phyloP scores from a whole-genome alignment of 92 coral and sea anemone genomes.

The Actinostola sp. region DNA sequence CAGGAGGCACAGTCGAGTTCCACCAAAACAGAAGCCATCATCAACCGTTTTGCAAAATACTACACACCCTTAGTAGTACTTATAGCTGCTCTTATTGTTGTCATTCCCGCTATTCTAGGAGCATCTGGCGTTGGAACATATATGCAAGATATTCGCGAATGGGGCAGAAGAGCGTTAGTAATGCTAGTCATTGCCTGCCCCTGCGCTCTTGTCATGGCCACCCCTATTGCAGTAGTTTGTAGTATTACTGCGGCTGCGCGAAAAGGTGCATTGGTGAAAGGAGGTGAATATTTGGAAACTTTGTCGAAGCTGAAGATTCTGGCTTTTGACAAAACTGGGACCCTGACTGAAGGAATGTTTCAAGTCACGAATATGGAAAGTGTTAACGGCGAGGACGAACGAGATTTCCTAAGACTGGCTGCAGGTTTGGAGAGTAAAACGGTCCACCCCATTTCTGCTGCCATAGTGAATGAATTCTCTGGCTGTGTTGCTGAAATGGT shows the following conservation, averaged over 20 bases:
- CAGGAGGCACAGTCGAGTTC: constrained; percentile 95
- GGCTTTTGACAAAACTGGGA: constrained; percentile 98
- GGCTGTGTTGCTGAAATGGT: constrained; percentile 93
- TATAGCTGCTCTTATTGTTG: constrained; percentile 75
- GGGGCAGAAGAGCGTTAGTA: constrained; percentile 91
- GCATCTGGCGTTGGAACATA: constrained; percentile 93
- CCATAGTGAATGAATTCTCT: constrained; percentile 87
- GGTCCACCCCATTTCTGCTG: constrained; percentile 96
- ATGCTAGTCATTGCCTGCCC: constrained; percentile 96
- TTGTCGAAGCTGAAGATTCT: constrained; percentile 73
- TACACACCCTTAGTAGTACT: constrained; percentile 86
- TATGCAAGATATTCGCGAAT: constrained; percentile 62
- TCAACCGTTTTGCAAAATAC: constrained; percentile 94
- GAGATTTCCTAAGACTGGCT: constrained; percentile 84
- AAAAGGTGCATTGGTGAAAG: constrained; percentile 90
- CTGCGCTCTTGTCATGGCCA: constrained; percentile 98
- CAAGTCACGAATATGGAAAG: constrained; percentile 83
- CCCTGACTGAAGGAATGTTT: constrained; percentile 93
- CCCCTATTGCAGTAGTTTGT: constrained; percentile 97
- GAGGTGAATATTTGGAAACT: constrained; percentile 88
- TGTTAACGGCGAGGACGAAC: constrained; percentile 67
- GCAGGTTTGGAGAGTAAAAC: constrained; percentile 98
- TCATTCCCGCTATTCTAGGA: constrained; percentile 88
- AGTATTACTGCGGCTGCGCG: constrained; percentile 96
- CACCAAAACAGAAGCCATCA: constrained; percentile 77